Conservation (phyloP, 2,888 invertebrate species). For the Microchrysa polita region DNA sequence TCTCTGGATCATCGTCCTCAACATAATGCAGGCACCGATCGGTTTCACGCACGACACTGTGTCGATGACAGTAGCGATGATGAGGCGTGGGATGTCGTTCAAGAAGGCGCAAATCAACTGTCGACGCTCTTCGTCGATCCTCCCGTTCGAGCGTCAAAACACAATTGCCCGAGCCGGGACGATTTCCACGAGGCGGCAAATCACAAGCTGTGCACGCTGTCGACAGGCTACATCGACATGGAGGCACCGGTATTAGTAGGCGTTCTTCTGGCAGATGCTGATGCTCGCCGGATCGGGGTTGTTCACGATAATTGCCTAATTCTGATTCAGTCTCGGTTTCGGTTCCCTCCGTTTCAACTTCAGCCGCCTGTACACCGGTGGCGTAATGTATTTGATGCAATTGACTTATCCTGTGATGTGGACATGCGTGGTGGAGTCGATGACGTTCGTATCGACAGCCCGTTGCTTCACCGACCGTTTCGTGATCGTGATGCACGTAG, state of each 20-base stretch:
- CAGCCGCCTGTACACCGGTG: neutral
- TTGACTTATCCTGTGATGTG: conserved; percentile 34
- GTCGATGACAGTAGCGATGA: conserved; percentile 31
- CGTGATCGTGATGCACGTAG: conserved; percentile 2
- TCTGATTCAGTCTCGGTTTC: conserved; percentile 41
- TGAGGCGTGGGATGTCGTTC: conserved; percentile 26
- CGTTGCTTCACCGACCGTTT: neutral
- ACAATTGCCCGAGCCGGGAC: neutral
- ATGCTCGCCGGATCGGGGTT: conserved; percentile 10
- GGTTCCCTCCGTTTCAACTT: conserved; percentile 24
- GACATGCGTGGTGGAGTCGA: conserved; percentile 20
- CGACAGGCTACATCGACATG: conserved; percentile 12
- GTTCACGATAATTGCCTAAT: conserved; percentile 23
- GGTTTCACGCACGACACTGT: conserved; percentile 30
- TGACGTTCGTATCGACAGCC: conserved; percentile 39
- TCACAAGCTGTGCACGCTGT: neutral
- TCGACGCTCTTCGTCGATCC: neutral
- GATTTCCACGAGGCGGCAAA: neutral
- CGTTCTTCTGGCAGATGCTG: conserved; percentile 19
- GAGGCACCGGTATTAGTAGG: conserved; percentile 30
- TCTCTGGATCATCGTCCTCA: conserved; percentile 32
- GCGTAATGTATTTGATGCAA: conserved; percentile 29
- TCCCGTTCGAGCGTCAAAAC: neutral
- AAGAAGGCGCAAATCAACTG: conserved; percentile 19
- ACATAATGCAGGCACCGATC: conserved; percentile 36